These are phyloP conservation scores for Anthoptus insignis DNA, from an alignment of 2,888 invertebrate genomes.

Conservation along the genomic window DNA sequence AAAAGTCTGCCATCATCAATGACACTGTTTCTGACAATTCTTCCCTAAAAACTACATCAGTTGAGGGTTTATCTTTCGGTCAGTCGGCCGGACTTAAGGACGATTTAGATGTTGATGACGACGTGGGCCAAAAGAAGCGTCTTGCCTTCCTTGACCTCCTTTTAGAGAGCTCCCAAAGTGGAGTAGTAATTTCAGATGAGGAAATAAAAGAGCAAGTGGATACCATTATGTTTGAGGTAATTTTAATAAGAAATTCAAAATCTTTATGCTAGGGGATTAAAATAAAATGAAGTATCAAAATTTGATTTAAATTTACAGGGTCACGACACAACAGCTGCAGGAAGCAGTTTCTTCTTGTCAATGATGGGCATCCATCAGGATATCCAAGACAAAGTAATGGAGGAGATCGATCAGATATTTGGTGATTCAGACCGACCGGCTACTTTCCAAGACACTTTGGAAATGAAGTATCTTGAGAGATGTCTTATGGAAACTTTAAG, in stretches of 20 bases:
- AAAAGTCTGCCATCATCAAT: conserved; percentile 73
- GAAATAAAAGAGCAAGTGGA: conserved; percentile 95
- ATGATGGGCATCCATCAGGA: conserved; percentile 92
- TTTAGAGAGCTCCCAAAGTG: conserved; percentile 92
- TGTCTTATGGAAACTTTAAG: conserved; percentile 94
- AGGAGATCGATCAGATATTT: conserved; percentile 92
- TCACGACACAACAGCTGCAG: conserved; percentile 94
- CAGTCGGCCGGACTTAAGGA: conserved; percentile 92
- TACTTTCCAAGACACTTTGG: conserved; percentile 93
- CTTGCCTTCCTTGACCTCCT: conserved; percentile 96
- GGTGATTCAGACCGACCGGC: conserved; percentile 92
- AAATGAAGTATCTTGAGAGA: conserved; percentile 95
- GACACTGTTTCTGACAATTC: conserved; percentile 57
- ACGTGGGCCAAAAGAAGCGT: conserved; percentile 93
- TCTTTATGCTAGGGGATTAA: too few relatives aligned
- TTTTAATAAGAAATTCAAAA: not conserved
- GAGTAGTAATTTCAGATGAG: conserved; percentile 90
- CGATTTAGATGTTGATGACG: conserved; percentile 93
- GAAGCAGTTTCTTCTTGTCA: conserved; percentile 93
- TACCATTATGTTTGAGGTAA: conserved; percentile 95
- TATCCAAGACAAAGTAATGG: conserved; percentile 91
- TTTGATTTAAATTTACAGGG: conserved; percentile 77
- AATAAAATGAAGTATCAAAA: too few relatives aligned
- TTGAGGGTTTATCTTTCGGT: conserved; percentile 91
- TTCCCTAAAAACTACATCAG: conserved; percentile 69